Conservation (phyloP, 2,797 vertebrate genomes). For the Scleropages formosus region DNA sequence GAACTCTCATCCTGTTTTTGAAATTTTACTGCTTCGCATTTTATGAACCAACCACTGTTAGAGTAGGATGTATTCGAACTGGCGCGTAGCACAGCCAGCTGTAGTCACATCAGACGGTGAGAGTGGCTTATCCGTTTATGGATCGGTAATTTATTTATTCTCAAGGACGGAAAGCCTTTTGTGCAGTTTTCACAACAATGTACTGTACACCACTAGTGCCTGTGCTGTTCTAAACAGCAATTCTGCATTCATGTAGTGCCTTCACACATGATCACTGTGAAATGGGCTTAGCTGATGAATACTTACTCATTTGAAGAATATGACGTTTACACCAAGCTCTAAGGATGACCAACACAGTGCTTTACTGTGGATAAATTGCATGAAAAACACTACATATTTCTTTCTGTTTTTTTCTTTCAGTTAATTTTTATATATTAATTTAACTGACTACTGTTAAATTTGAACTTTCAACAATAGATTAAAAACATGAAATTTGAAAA, state of each 20-base stretch:
- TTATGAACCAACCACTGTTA: background rate
- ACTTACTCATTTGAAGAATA: background rate
- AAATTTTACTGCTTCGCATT: background rate
- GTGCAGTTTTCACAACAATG: background rate
- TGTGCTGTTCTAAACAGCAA: background rate
- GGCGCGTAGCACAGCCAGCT: background rate
- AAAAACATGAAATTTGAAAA: background rate
- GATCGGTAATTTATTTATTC: background rate
- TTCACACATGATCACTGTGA: background rate
- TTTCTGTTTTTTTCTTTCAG: background rate
- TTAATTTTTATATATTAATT: background rate
- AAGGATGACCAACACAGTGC: background rate
- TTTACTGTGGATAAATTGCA: no score
- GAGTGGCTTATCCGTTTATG: background rate
- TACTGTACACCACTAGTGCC: constrained; percentile 9
- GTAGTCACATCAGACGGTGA: background rate
- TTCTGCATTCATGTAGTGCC: background rate
- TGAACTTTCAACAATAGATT: background rate
- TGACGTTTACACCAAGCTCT: background rate
- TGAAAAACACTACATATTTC: constrained; percentile 5
- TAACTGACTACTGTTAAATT: background rate
- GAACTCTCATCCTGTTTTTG: background rate
- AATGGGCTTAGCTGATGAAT: constrained; percentile 1
- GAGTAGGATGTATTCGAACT: background rate
- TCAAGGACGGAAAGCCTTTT: background rate